A percentile compares a stretch with the other conserved stretches of the same genome.
These are phyloP conservation scores for Andrena bucephala DNA, from an alignment of 2,888 invertebrate species.

Conservation along the genomic window DNA sequence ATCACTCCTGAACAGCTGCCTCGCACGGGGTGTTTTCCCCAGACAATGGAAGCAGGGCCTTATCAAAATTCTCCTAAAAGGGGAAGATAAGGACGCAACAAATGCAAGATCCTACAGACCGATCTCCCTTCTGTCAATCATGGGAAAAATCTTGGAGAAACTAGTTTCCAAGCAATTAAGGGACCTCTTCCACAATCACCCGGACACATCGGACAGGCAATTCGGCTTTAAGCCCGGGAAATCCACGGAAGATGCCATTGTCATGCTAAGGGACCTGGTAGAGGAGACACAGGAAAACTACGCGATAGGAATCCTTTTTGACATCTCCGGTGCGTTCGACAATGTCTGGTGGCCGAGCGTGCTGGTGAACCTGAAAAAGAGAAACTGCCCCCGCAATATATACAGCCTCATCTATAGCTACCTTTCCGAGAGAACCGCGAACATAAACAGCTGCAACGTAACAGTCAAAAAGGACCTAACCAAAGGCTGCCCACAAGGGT, in stretches of 20 bases:
- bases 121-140: background rate
- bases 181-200: background rate
- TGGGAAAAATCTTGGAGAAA: background rate
- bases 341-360: conserved; percentile 21
- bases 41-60: background rate
- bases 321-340: conserved; percentile 25
- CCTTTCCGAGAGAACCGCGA: background rate
- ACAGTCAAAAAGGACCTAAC: background rate
- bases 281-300: background rate
- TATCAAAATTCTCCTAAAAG: background rate
- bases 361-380: background rate
- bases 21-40: too few relatives aligned
- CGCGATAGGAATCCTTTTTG: background rate
- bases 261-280: background rate
- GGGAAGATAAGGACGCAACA: background rate
- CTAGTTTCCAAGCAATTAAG: background rate
- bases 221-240: background rate
- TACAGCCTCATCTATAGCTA: background rate
- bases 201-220: background rate
- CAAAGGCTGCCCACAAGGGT: conserved; percentile 30
- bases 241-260: conserved; percentile 2
- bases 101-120: background rate
- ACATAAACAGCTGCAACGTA: background rate
- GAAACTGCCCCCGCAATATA: background rate
- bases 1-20: too few relatives aligned